Percentiles rank a stretch among this genome's conserved stretches.
phyloP scores from a whole-genome alignment of 1,140 invertebrate species.

The Temnothorax nylanderi region DNA sequence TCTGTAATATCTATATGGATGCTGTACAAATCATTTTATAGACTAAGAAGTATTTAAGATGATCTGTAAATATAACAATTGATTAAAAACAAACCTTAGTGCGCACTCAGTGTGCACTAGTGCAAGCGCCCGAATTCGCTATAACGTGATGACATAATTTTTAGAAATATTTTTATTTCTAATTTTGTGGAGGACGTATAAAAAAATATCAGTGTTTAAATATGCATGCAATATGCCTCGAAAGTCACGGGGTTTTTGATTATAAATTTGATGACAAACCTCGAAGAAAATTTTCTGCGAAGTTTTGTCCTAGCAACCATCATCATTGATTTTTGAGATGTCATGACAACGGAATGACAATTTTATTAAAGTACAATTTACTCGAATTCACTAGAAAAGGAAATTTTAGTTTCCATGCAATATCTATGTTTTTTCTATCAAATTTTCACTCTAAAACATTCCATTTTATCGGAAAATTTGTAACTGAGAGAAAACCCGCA shows the following conservation, averaged over 20 bases:
- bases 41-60: too few relatives aligned
- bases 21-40: too few relatives aligned
- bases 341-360: neutral
- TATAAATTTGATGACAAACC: neutral
- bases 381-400: neutral
- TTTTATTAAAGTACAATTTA: neutral
- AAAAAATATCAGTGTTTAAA: neutral
- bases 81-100: too few relatives aligned
- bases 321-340: neutral
- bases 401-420: neutral
- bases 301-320: neutral
- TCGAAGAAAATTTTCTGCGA: neutral
- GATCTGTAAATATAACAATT: too few relatives aligned
- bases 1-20: too few relatives aligned
- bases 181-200: neutral
- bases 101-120: too few relatives aligned
- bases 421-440: neutral
- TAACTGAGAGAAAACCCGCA: neutral
- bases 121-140: too few relatives aligned
- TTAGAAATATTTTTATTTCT: neutral
- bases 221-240: neutral
- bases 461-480: conserved; percentile 2
- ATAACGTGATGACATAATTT: neutral
- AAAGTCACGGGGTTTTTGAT: neutral
- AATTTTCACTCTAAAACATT: conserved; percentile 11